Percentiles rank a stretch among this genome's conserved stretches.
Evolutionary conservation across 2,113 vertebrate species (phyloP).

Genomic region (Pycnonotus jocosus): DNA sequence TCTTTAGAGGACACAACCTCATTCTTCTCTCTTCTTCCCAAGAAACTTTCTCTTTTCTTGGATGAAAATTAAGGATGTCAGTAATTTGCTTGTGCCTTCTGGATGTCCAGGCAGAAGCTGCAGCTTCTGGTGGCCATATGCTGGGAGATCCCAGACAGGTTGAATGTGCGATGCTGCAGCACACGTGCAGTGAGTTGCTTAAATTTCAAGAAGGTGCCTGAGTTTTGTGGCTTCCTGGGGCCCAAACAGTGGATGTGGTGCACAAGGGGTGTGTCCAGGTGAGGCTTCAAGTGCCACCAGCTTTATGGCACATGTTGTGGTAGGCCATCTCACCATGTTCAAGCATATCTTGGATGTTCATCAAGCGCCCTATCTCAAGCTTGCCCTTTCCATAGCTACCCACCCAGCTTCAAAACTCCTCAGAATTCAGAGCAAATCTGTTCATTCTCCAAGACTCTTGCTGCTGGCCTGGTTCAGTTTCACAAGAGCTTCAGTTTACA

Average conservation of each 20-base stretch:
- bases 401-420: accelerated
- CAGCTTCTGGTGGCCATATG: neutral
- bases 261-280: neutral
- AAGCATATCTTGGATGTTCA: accelerated
- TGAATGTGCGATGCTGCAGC: neutral
- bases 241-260: neutral
- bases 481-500: neutral
- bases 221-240: neutral
- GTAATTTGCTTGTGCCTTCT: conserved; percentile 26
- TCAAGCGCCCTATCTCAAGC: neutral
- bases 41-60: neutral
- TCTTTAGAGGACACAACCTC: neutral
- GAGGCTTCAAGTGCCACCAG: neutral
- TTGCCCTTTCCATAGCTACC: neutral
- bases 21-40: neutral
- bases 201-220: neutral
- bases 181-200: neutral
- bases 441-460: neutral
- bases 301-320: accelerated
- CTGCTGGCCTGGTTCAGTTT: neutral
- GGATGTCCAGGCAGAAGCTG: neutral
- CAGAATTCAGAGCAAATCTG: neutral
- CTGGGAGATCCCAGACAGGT: neutral
- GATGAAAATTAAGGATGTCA: neutral
- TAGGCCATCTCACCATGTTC: accelerated